These are phyloP conservation scores for Torymus texanus DNA, from an alignment of 2,888 invertebrate genomes.

Conservation along the genomic window DNA sequence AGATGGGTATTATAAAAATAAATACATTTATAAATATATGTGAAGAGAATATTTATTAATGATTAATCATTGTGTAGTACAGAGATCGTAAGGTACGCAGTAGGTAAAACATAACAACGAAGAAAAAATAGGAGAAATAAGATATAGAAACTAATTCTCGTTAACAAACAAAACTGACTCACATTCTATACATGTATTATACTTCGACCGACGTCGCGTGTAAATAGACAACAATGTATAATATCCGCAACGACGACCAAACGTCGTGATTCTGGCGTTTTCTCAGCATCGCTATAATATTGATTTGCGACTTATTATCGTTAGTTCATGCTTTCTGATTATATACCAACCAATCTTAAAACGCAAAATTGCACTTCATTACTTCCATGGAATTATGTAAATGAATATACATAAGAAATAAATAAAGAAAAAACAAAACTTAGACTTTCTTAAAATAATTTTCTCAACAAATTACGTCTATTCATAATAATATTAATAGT, in stretches of 20 bases:
- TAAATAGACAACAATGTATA: constrained; percentile 44
- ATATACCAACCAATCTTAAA: constrained; percentile 8
- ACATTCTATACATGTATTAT: constrained; percentile 38
- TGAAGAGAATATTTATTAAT: constrained; percentile 58
- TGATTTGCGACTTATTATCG: constrained; percentile 30
- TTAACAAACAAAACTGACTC: constrained; percentile 49
- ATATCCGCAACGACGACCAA: constrained; percentile 31
- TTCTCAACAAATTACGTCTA: constrained; percentile 23
- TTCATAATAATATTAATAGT: constrained; percentile 8
- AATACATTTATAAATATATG: constrained; percentile 25
- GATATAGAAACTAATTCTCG: constrained; percentile 45
- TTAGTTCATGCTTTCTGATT: neutral
- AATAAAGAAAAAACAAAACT: constrained; percentile 37
- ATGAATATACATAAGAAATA: constrained; percentile 30
- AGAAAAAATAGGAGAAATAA: constrained; percentile 30
- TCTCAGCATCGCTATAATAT: constrained; percentile 20
- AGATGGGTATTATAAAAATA: neutral
- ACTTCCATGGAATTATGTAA: constrained; percentile 22
- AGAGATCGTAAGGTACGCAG: constrained; percentile 56
- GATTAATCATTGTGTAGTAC: constrained; percentile 54
- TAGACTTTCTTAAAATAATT: constrained; percentile 35
- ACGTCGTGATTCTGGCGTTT: constrained; percentile 26
- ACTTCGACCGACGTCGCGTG: constrained; percentile 7
- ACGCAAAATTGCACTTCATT: constrained; percentile 32
- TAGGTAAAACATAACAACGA: constrained; percentile 54